Evolutionary conservation across 2,888 invertebrate genomes (phyloP).

Genomic region (Melanargia galathea): DNA sequence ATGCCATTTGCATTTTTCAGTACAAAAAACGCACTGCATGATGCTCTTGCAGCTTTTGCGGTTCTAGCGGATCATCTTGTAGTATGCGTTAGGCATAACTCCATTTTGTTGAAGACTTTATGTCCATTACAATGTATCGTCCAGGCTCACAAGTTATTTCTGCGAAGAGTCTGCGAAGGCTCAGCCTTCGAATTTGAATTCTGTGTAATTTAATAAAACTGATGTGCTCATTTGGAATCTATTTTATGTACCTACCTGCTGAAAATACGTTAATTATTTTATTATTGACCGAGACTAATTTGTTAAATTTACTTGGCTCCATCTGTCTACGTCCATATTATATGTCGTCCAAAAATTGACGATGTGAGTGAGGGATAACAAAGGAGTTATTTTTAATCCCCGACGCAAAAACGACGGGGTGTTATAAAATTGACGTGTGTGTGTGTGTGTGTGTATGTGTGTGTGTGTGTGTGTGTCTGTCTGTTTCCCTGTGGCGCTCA

Average conservation of each 20-base stretch:
- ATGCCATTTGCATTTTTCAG: not conserved
- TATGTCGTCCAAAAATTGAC: too few species aligned
- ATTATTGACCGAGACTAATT: not conserved
- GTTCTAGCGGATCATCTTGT: not conserved
- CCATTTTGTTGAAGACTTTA: constrained; percentile 28
- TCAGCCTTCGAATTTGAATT: constrained; percentile 11
- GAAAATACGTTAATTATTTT: too few species aligned
- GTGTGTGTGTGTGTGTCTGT: too few species aligned
- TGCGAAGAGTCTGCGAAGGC: constrained; percentile 3
- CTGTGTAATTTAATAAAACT: not conserved
- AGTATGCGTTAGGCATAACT: constrained; percentile 3
- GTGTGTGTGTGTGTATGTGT: too few species aligned
- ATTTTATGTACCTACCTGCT: too few species aligned
- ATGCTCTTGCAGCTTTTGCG: not conserved
- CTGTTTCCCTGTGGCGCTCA: too few species aligned
- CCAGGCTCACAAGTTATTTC: constrained; percentile 9
- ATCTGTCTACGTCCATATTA: too few species aligned
- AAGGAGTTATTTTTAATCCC: too few species aligned
- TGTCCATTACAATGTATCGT: constrained; percentile 25
- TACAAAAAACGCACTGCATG: not conserved
- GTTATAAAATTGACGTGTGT: too few species aligned
- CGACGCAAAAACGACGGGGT: too few species aligned
- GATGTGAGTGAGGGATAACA: too few species aligned
- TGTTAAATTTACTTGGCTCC: too few species aligned
- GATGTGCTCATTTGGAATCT: not conserved